A percentile compares a stretch with the other conserved stretches of the same genome.
Evolutionary conservation across 1,140 invertebrate genomes (phyloP).

Genomic region (Drosophila santomea): DNA sequence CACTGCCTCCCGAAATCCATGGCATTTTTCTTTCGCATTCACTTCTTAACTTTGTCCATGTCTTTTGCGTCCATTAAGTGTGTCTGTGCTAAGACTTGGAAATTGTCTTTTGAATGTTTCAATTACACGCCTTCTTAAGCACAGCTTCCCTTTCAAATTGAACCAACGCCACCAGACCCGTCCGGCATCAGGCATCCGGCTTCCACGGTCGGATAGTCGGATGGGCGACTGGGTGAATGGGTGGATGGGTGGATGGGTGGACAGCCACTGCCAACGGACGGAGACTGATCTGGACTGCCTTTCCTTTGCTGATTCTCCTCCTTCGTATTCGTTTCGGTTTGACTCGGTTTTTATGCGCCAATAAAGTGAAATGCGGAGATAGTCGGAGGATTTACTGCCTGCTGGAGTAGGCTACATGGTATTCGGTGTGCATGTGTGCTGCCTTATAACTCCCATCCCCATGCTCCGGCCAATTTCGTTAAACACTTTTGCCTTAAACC

Average conservation of each 20-base stretch:
- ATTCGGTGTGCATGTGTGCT: conserved; percentile 43
- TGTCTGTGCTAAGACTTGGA: conserved; percentile 85
- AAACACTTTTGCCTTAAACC: conserved; percentile 85
- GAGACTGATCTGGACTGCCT: conserved; percentile 44
- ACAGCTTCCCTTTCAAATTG: conserved; percentile 84
- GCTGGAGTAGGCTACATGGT: conserved; percentile 52
- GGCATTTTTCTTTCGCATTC: conserved; percentile 81
- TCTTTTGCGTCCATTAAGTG: conserved; percentile 84
- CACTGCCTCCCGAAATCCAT: conserved; percentile 35
- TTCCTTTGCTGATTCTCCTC: conserved; percentile 16
- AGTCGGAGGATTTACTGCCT: conserved; percentile 78
- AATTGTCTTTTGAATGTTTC: conserved; percentile 85
- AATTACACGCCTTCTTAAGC: conserved; percentile 85
- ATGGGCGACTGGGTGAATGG: conserved; percentile 28
- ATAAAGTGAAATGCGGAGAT: conserved; percentile 80
- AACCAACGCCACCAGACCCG: conserved; percentile 47
- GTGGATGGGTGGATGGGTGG: conserved; percentile 31
- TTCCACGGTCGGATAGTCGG: conserved; percentile 42
- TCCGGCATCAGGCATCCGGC: conserved; percentile 6
- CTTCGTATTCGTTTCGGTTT: conserved; percentile 43
- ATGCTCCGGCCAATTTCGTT: conserved; percentile 64
- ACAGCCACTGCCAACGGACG: conserved; percentile 26
- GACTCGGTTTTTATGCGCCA: conserved; percentile 74
- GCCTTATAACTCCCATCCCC: neutral
- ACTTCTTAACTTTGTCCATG: conserved; percentile 79